Evolutionary conservation across 2,888 invertebrate species (phyloP), one percentile per base, ranked within the genome.

Genomic region (Cremastinae sp.): DNA sequence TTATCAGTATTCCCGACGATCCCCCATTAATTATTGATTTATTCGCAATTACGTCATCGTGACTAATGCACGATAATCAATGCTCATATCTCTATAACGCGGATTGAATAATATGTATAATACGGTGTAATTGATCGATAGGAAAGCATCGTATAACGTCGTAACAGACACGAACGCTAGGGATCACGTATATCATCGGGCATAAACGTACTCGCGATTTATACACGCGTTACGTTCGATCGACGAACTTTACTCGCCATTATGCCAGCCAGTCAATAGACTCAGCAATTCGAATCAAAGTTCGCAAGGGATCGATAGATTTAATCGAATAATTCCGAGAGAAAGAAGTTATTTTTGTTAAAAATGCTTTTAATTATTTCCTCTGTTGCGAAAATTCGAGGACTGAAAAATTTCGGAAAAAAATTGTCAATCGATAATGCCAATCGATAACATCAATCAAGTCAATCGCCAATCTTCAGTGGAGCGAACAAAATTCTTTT

Each of bases 1-100:
- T 76, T 64, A 79, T 74, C 65, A 75, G 77, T 74, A 72, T 77
- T 49, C 14, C 68, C 41, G 39, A 56, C 45, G 9, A 7, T 43
- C 39, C 47, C 53, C 75, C 65, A 73, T 79, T 79, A 78, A 71
- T 78, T 78, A 79, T 78, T 76, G 66, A 69, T 74, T 75, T 75
- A 69, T 72, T 77, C 70, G 65, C 58, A 61, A 64, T 79, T 77
- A 65, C 77, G 68, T 69, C 72, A 75, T 62, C 56, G 41, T 73
- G 77, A 77, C 73, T 79, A 77, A 79, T 77, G 61, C 71, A 9
- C 73, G 74, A 76, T 76, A 79, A 78, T 78, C 74, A 72, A 74
- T 74, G 74, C 47, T 76, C 72, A 70, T 73, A 76, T 76, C 75
- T 76, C 69, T 72, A 68, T 74, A 76, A 76, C 53, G 47, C 28